These are phyloP conservation scores for Ichneumon xanthorius DNA, from an alignment of 2,888 invertebrate genomes.

Conservation along the genomic window DNA sequence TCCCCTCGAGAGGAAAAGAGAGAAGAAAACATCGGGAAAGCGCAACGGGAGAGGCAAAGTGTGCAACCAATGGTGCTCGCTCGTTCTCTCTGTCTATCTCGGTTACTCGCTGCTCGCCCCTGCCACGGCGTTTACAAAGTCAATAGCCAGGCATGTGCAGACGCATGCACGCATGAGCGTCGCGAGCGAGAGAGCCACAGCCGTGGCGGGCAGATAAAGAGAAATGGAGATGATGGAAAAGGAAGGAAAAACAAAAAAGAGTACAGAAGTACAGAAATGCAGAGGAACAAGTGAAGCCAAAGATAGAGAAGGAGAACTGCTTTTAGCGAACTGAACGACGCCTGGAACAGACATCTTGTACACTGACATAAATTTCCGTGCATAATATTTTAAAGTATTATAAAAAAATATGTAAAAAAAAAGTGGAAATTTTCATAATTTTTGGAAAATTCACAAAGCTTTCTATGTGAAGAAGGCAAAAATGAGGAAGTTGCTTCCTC, in stretches of 20 bases:
- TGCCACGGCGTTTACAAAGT: conserved; percentile 56
- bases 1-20: neutral
- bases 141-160: conserved; percentile 58
- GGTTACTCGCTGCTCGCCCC: conserved; percentile 14
- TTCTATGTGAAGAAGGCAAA: neutral
- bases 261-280: conserved; percentile 4
- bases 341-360: neutral
- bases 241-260: conserved; percentile 9
- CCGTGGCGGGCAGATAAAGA: conserved; percentile 27
- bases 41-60: conserved; percentile 32
- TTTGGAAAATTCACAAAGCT: neutral
- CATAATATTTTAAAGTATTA: neutral
- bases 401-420: neutral
- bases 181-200: conserved; percentile 36
- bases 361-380: neutral
- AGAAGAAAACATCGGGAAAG: conserved; percentile 45
- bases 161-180: conserved; percentile 60
- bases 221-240: conserved; percentile 40
- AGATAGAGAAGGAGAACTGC: conserved; percentile 44
- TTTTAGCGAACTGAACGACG: conserved; percentile 44
- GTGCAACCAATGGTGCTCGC: conserved; percentile 47
- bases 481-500: neutral
- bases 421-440: neutral
- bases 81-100: conserved; percentile 23
- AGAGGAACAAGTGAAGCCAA: conserved; percentile 26